Conservation (phyloP, 2,797 vertebrate genomes). For the Lagodon rhomboides region DNA sequence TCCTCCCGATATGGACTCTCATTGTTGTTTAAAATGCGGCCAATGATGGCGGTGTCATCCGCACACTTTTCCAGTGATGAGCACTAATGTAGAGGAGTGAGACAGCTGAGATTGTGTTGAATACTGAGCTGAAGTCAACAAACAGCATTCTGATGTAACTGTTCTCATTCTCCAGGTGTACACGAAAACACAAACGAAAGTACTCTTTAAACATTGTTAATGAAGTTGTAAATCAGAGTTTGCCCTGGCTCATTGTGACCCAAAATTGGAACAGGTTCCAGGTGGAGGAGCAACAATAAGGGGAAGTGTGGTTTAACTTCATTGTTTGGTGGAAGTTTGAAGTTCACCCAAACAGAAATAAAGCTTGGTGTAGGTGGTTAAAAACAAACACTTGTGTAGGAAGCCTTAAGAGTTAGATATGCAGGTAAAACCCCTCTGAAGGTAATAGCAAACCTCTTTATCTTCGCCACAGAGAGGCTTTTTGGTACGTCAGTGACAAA, state of each 20-base stretch:
- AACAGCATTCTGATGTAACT: no score
- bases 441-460: constrained; percentile 26
- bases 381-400: constrained; percentile 42
- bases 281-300: constrained; percentile 2
- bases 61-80: no score
- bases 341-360: constrained; percentile 46
- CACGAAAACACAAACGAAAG: not conserved
- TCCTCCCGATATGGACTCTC: no score
- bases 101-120: no score
- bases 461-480: constrained; percentile 27
- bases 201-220: not conserved
- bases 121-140: no score
- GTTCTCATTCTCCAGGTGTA: no score
- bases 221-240: constrained; percentile 11
- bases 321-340: constrained; percentile 32
- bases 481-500: constrained; percentile 23
- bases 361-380: constrained; percentile 24
- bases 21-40: no score
- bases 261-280: constrained; percentile 3
- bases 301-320: constrained; percentile 13
- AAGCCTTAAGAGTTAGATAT: constrained; percentile 21
- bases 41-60: no score
- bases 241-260: not conserved
- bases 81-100: no score
- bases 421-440: constrained; percentile 17